Evolutionary conservation across 2,797 vertebrate genomes (phyloP), one percentile per base, ranked within the genome.

Genomic region (Peromyscus attwateri): DNA sequence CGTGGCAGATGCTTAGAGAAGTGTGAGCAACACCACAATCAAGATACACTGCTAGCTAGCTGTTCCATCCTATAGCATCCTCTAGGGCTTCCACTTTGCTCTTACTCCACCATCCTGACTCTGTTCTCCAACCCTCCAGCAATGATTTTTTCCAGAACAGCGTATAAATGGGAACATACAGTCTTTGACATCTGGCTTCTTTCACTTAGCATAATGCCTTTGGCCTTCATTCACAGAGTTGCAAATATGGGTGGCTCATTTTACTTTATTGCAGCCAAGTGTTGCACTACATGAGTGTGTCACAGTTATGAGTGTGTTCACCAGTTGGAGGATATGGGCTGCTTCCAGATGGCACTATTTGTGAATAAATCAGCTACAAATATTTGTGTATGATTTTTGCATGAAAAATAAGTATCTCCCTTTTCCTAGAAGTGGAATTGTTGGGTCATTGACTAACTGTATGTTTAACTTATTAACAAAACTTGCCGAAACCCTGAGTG

Each of bases 391-490:
- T 43, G 46, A 29, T 70, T 73, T 77, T 96, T 16, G 7, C 25
- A 34, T 77, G 87, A 73, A 95, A 94, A 94, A 34, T 40, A 62
- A 79, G 3, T 66, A 92, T 87, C 89, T 93, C 73, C 52, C 34
- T 94, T 83, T 81, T 90, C 34, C 31, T 62, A 62, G 21, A 37
- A 81, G 40, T 89, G 43, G 43, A 88, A 73, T 84, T 84, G 21
- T 34, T 52, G 46, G 12, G 29, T 84, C 60, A 89, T 57, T 73
- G 29, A 49, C 37, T 83, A 81, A 94, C 25, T 4, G 14, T 66
- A n/a, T 60, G 21, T 77, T 81, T 92, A 34, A 71, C 29, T 85
- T 85, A 75, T 6, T 46, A 80, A 76, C 57, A 94, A 62, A 66
- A 46, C 34, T 21, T 90, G 27, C 25, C 49, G 27, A 87, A 52